These are phyloP conservation scores for Pterocles burchelli DNA, from an alignment of 2,113 vertebrate species.

Conservation along the genomic window DNA sequence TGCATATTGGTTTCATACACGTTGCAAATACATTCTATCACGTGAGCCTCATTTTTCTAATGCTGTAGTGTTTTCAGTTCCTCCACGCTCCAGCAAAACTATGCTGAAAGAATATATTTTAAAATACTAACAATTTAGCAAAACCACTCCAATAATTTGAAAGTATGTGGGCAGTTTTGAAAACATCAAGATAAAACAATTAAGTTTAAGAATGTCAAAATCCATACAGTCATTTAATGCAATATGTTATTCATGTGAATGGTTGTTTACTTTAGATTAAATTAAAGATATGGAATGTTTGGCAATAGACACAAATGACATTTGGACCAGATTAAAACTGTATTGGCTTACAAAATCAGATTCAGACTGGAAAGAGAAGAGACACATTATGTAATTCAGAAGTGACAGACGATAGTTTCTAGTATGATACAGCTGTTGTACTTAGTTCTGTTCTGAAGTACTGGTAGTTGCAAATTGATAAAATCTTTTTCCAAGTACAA, in stretches of 20 bases:
- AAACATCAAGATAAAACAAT: not conserved
- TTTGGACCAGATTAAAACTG: not conserved
- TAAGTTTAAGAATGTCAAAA: not conserved
- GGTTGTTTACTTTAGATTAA: not conserved
- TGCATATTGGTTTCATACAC: not conserved
- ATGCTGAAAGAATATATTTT: not conserved
- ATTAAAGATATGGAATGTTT: conserved; percentile 19
- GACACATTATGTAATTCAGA: not conserved
- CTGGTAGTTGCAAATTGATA: not conserved
- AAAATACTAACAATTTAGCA: not conserved
- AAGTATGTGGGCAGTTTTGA: not conserved
- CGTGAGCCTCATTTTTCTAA: not conserved
- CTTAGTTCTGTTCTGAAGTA: not conserved
- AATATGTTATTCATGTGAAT: not conserved
- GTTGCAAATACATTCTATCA: not conserved
- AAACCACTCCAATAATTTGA: not conserved
- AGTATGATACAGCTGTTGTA: not conserved
- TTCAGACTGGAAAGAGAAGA: not conserved
- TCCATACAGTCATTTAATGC: not conserved
- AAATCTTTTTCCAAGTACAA: not conserved
- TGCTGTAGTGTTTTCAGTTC: not conserved
- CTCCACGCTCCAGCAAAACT: not conserved
- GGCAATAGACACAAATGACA: not conserved
- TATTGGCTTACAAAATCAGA: not conserved
- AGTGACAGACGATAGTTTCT: not conserved